Evolutionary conservation across 1,140 invertebrate species (phyloP), one percentile per base, ranked within the genome.

Genomic region (Protaetia brevitarsis): DNA sequence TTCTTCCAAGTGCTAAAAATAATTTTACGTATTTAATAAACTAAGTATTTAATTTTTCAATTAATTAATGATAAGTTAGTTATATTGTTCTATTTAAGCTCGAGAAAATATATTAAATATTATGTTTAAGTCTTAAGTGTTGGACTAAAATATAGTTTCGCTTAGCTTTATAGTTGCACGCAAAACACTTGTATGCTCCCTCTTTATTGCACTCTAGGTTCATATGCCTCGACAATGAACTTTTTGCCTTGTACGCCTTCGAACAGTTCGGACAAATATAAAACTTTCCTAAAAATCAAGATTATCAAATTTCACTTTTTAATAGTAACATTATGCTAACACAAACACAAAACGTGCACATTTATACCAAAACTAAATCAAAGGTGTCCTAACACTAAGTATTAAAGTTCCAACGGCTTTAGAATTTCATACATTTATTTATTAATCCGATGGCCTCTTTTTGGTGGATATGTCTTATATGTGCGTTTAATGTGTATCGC

Each of bases 111-210:
- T 29, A 62, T 62, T 36, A 62, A 62, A 62, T 62, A 34, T 62
- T 62, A 36, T 62, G 60, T 21, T 30, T 62, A 37, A 62, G 29
- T 26, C 31, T 34, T 34, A 62, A 21, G 36, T 62, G 60, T 34
- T 62, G 29, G 8, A 62, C 31, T 11, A 62, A 36, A 34, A 62
- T 62, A 62, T 62, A 62, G 23, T 92, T 91, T 76, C 91, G 89
- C 74, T 91, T 91, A 71, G 89, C 89, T 68, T 88, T 83, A 77
- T 91, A 91, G 7, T 89, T 87, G 78, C 90, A 71, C 2, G 64
- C 36, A 21, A 77, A 79, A 68, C 81, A 82, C 27, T 79, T 72
- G 63, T 82, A 82, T 78, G 80, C 80, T 1, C 81, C 80, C 65
- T 81, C 80, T 68, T 83, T 83, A 56, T 64, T 19, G 28, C 66